These are phyloP conservation scores for Carollia perspicillata DNA, from an alignment of 2,113 vertebrate genomes.

Conservation along the genomic window DNA sequence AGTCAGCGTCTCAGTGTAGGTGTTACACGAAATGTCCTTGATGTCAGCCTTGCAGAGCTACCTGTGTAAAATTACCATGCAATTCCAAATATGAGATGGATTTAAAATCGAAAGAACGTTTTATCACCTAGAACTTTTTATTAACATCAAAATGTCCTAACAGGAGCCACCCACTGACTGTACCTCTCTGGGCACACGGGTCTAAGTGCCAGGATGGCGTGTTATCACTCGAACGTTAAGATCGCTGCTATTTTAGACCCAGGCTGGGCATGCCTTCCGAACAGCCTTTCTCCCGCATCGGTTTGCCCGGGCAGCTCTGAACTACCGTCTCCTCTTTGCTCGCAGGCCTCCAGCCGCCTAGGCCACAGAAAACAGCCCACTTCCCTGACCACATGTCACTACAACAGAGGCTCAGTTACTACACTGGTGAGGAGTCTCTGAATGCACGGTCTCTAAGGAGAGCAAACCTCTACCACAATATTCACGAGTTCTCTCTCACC, in stretches of 20 bases:
- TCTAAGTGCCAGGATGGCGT: neutral
- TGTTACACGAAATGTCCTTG: neutral
- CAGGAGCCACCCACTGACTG: neutral
- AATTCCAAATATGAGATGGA: slow-evolving; percentile 9
- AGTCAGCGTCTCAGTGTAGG: neutral
- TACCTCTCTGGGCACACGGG: neutral
- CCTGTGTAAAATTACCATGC: neutral
- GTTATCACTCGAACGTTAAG: neutral
- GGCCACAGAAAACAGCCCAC: neutral
- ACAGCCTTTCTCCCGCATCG: neutral
- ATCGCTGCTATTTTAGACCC: neutral
- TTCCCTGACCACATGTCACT: neutral
- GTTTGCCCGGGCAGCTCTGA: neutral
- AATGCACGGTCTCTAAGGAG: neutral
- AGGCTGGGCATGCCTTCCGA: neutral
- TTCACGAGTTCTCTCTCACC: neutral
- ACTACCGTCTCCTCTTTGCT: neutral
- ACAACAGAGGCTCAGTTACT: neutral
- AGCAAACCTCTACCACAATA: neutral
- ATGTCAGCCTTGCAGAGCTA: neutral
- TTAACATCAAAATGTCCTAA: neutral
- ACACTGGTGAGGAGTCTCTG: neutral
- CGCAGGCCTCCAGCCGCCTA: neutral
- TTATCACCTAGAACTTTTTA: neutral
- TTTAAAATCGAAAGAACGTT: slow-evolving; percentile 41